These are phyloP conservation scores for Stegodyphus mimosarum DNA, from an alignment of 1,140 invertebrate genomes.

Conservation along the genomic window DNA sequence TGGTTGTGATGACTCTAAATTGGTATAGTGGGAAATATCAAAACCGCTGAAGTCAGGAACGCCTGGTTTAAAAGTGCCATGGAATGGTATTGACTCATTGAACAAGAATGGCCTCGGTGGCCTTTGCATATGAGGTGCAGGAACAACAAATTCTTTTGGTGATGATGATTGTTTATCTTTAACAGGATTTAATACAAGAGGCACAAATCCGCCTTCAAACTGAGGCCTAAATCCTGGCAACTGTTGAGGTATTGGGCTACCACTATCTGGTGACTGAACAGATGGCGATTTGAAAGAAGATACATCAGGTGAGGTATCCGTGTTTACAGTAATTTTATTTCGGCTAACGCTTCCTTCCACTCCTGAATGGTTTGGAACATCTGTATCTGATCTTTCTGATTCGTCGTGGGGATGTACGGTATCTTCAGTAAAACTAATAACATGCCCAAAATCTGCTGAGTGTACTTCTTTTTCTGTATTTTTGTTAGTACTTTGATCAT, in stretches of 20 bases:
- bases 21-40: slow-evolving; percentile 58
- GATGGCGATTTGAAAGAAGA: neutral
- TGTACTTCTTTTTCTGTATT: neutral
- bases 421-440: neutral
- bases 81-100: slow-evolving; percentile 62
- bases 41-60: slow-evolving; percentile 63
- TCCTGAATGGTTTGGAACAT: slow-evolving; percentile 7
- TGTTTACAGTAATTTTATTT: slow-evolving; percentile 5
- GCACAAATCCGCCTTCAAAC: slow-evolving; percentile 48
- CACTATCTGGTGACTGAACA: neutral
- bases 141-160: neutral
- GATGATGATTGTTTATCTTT: slow-evolving; percentile 33
- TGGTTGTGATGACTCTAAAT: slow-evolving; percentile 10
- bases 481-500: neutral
- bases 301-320: neutral
- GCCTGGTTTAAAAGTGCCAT: slow-evolving; percentile 62
- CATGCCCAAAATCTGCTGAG: no score
- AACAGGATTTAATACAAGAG: slow-evolving; percentile 38
- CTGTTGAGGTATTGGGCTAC: neutral
- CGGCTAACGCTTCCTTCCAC: neutral
- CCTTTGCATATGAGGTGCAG: slow-evolving; percentile 11
- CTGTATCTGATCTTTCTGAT: slow-evolving; percentile 53
- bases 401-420: slow-evolving; percentile 36
- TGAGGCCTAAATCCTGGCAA: slow-evolving; percentile 25
- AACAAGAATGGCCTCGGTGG: slow-evolving; percentile 58